phyloP scores from a whole-genome alignment of 2,797 vertebrate genomes.

The Microhierax caerulescens region DNA sequence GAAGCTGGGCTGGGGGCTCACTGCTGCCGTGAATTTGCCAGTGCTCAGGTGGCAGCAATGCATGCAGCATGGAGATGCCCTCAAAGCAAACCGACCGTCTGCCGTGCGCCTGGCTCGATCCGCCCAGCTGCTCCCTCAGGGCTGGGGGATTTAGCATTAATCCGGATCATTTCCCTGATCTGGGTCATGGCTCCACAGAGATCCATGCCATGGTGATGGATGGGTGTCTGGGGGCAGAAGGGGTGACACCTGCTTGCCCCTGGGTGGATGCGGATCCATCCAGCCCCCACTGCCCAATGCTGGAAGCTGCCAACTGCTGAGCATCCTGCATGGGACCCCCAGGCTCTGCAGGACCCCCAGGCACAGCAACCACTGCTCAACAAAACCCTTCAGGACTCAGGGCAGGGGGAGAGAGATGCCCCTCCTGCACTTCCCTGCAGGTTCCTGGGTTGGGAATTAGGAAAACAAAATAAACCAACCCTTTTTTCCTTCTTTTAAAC shows the following conservation, averaged over 20 bases:
- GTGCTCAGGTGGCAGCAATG: not conserved
- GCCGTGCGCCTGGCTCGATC: not conserved
- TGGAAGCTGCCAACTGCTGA: not conserved
- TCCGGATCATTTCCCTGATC: not conserved
- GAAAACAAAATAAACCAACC: not conserved
- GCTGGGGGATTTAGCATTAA: not conserved
- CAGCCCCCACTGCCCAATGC: not conserved
- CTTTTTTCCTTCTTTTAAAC: not conserved
- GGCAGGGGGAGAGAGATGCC: not conserved
- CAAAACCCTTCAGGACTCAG: not conserved
- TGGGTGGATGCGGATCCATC: not conserved
- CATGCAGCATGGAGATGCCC: not conserved
- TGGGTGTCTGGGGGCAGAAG: not conserved
- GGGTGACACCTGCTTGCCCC: not conserved
- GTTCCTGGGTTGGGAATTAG: not conserved
- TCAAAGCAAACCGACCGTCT: accelerated
- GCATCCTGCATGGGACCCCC: not conserved
- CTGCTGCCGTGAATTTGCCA: not conserved
- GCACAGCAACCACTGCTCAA: not conserved
- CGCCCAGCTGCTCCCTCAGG: not conserved
- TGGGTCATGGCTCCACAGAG: not conserved
- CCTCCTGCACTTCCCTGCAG: not conserved
- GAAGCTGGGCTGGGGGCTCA: not conserved
- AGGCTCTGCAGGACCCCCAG: not conserved
- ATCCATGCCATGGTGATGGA: accelerated